Conservation (phyloP, 2,888 invertebrate species). For the Dendrolimus houi region DNA sequence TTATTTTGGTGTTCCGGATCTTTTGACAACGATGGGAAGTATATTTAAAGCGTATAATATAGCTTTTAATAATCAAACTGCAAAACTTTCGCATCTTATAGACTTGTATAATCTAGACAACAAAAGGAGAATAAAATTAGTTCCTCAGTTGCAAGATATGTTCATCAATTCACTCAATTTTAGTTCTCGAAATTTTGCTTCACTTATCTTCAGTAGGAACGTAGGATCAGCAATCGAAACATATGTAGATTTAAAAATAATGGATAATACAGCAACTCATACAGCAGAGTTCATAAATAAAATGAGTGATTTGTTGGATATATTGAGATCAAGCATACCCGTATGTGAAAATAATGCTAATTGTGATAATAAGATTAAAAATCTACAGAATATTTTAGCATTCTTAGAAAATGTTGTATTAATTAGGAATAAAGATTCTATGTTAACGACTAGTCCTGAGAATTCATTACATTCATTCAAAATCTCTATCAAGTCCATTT, state of each 20-base stretch:
- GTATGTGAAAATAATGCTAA: slow-evolving; percentile 7
- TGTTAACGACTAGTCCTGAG: slow-evolving; percentile 5
- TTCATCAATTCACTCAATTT: slow-evolving; percentile 17
- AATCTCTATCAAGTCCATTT: slow-evolving; percentile 11
- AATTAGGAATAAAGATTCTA: slow-evolving; percentile 2
- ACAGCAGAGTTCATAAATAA: slow-evolving; percentile 11
- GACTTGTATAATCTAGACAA: slow-evolving; percentile 4
- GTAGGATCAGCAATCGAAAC: slow-evolving; percentile 10
- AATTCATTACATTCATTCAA: slow-evolving; percentile 11
- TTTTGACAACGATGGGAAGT: slow-evolving; percentile 12
- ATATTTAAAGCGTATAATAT: slow-evolving; percentile 9
- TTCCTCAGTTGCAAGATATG: slow-evolving; percentile 16
- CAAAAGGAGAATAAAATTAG: slow-evolving; percentile 4
- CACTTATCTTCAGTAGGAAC: slow-evolving; percentile 12
- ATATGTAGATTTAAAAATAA: slow-evolving; percentile 8
- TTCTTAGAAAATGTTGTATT: slow-evolving; percentile 9
- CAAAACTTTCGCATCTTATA: slow-evolving; percentile 3
- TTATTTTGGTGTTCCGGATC: slow-evolving; percentile 13
- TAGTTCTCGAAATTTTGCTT: slow-evolving; percentile 12
- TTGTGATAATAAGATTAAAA: slow-evolving; percentile 7
- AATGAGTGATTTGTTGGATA: slow-evolving; percentile 13
- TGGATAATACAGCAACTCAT: slow-evolving; percentile 8
- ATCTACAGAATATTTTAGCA: slow-evolving; percentile 9
- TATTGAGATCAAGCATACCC: slow-evolving; percentile 11
- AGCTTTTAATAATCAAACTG: slow-evolving; percentile 3